Evolutionary conservation across 2,797 vertebrate genomes (phyloP).

Genomic region (Centropyge bicolor): DNA sequence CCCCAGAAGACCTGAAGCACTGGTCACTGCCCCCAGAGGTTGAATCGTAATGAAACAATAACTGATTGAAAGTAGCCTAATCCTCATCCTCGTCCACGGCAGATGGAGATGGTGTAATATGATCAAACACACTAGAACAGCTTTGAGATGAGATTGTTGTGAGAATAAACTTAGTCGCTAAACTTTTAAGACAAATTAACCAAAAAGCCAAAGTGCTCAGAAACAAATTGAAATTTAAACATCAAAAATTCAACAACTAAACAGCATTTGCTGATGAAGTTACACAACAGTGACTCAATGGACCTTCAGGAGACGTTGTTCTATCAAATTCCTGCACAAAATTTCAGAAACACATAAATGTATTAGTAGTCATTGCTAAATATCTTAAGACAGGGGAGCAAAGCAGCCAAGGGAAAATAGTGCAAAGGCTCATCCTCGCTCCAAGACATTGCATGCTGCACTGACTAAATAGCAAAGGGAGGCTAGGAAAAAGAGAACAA

Average conservation of each 20-base stretch:
- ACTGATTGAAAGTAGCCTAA: not conserved
- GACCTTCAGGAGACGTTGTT: not conserved
- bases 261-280: not conserved
- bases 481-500: conserved; percentile 9
- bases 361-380: not conserved
- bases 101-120: not conserved
- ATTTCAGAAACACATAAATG: not conserved
- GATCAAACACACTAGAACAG: not conserved
- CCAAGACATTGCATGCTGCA: conserved; percentile 26
- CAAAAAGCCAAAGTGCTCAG: not conserved
- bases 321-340: conserved; percentile 5
- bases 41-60: too few relatives aligned
- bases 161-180: not conserved
- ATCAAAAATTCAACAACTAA: not conserved
- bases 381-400: not conserved
- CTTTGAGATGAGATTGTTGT: not conserved
- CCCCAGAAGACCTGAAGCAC: too few relatives aligned
- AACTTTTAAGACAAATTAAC: not conserved
- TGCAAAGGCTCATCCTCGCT: not conserved
- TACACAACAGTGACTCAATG: not conserved
- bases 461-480: conserved; percentile 43
- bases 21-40: too few relatives aligned
- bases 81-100: not conserved
- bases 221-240: not conserved
- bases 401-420: conserved; percentile 7